Base-by-base conservation (phyloP, 2,113 vertebrate species). In the Burhinus bistriatus region DNA sequence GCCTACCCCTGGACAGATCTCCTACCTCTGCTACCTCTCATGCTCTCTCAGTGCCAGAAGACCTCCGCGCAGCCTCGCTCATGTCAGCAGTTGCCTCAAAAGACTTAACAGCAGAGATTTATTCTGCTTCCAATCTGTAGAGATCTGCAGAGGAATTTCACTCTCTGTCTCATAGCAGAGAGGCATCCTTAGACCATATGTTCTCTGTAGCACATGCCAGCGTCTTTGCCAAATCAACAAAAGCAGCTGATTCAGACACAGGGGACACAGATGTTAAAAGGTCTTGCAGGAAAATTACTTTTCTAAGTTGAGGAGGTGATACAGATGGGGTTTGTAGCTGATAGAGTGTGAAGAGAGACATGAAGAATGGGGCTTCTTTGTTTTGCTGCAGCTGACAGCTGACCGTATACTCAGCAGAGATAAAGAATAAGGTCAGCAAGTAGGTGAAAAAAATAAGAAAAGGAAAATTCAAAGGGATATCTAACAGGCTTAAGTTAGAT, bases 91-190 rank as follows among this genome's bases (percentile, higher is more conserved):
- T 30, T 73, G 42, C n/a, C 55, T 88, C 71, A n/a, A 77, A 95
- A 85, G 32, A 57, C 1, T 0, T 12, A 52, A 18, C 38, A 89
- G 30, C 78, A 80, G 70, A 8, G 2, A 47, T 65, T 68, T 61
- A 55, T 66, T 85, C 79, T 65, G 62, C 75, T 86, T 70, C 54
- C 49, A 70, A 5, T 83, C 87, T 70, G 62, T 54, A 70, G 84
- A 52, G 64, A 70, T 66, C 78, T 85, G 71, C 90, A 83, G 90
- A 91, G 92, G 71, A 95, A 92, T 92, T 86, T 93, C 91, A 57
- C 52, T 38, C 52, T 36, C 69, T 6, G 61, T 55, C 87, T 91
- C 6, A 1, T 66, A 64, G 64, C 92, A 72, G 78, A 93, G 93
- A 90, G 64, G 59, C 95, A 42, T 10, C 45, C 68, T 86, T 45